A percentile compares a stretch with the other conserved stretches of the same genome.
phyloP scores from a whole-genome alignment of 2,113 vertebrate genomes.

The Ivindomyrus marchei region DNA sequence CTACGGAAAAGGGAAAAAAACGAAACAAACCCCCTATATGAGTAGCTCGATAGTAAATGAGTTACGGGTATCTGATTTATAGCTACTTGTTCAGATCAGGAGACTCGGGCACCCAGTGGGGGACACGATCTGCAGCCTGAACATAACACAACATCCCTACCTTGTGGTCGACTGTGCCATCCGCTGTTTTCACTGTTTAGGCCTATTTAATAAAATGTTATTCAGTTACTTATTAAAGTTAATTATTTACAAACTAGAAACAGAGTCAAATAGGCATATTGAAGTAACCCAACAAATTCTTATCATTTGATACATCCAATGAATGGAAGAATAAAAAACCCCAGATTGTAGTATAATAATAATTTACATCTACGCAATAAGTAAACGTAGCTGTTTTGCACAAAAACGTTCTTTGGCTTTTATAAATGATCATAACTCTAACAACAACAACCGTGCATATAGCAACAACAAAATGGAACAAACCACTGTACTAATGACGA shows the following conservation, averaged over 20 bases:
- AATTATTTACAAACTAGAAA: neutral
- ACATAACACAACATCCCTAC: neutral
- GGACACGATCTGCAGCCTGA: neutral
- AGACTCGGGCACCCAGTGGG: neutral
- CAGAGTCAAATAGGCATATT: neutral
- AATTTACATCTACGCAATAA: neutral
- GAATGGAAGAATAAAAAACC: neutral
- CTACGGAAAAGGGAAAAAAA: neutral
- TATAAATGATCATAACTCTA: neutral
- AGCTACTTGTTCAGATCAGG: neutral
- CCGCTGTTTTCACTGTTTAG: neutral
- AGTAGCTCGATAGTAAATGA: neutral
- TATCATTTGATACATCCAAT: neutral
- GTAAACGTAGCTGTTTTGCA: neutral
- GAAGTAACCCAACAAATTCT: neutral
- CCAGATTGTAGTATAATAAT: neutral
- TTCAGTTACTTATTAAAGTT: neutral
- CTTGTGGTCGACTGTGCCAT: neutral
- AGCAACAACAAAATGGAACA: neutral
- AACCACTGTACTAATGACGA: neutral
- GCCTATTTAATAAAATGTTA: neutral
- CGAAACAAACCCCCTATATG: neutral
- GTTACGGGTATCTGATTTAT: neutral
- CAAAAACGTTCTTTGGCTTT: neutral
- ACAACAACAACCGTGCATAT: neutral